A percentile compares a stretch with the other conserved stretches of the same genome.
Evolutionary conservation across 2,113 vertebrate species (phyloP).

Genomic region (Leuciscus idus): DNA sequence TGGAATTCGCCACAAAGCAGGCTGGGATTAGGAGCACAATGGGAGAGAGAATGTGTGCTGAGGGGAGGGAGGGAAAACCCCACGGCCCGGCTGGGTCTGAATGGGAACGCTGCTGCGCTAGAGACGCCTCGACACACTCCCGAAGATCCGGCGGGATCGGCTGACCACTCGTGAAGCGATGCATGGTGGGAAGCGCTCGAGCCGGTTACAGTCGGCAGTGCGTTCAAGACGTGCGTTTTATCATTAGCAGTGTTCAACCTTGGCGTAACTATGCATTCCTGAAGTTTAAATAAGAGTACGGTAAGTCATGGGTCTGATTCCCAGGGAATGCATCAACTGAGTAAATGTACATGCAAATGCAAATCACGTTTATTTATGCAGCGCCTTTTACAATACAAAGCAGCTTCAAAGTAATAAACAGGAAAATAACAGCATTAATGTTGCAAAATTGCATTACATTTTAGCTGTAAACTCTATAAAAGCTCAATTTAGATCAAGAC

Average conservation of each 20-base stretch:
- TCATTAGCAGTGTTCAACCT: neutral
- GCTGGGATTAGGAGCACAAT: slow-evolving; percentile 80
- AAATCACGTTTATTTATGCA: neutral
- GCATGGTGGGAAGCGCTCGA: neutral
- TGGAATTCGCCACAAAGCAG: slow-evolving; percentile 80
- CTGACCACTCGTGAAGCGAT: slow-evolving; percentile 14
- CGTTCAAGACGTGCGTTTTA: neutral
- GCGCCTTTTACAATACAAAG: neutral
- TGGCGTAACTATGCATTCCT: neutral
- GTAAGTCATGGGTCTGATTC: neutral
- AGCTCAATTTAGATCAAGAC: neutral
- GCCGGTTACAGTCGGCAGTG: neutral
- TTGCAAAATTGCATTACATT: neutral
- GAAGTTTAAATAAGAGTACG: neutral
- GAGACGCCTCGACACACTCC: slow-evolving; percentile 37
- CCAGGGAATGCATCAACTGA: neutral
- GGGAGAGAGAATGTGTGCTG: slow-evolving; percentile 74
- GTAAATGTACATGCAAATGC: neutral
- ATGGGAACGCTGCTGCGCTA: slow-evolving; percentile 44
- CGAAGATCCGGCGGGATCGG: slow-evolving; percentile 45
- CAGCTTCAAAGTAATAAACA: neutral
- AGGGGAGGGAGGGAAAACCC: slow-evolving; percentile 36
- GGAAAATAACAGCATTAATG: neutral
- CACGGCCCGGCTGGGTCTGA: slow-evolving; percentile 15
- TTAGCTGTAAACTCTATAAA: neutral